These are phyloP conservation scores for Amazona finschi DNA, from an alignment of 2,797 vertebrate genomes.

Conservation along the genomic window DNA sequence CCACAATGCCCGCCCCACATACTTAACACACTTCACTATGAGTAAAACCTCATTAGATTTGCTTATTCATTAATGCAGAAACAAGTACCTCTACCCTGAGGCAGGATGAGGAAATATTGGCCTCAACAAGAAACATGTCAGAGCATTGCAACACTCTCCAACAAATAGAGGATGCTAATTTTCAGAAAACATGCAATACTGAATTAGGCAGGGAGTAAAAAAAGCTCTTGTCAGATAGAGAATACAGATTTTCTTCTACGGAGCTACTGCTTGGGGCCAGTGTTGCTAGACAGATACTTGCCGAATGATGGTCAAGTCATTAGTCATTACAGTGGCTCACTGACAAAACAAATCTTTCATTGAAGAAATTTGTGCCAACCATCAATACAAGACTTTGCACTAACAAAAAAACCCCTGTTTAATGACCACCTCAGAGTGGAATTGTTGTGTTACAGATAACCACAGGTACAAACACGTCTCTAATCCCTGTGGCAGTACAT, in stretches of 20 bases:
- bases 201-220: neutral
- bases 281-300: neutral
- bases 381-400: neutral
- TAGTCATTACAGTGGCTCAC: neutral
- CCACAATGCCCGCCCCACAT: neutral
- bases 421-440: neutral
- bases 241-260: neutral
- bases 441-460: accelerated
- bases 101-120: accelerated
- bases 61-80: neutral
- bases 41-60: neutral
- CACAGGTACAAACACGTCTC: accelerated
- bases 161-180: neutral
- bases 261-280: neutral
- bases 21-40: no score
- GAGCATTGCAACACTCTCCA: neutral
- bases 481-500: no score
- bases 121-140: neutral
- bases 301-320: neutral
- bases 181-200: neutral
- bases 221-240: neutral
- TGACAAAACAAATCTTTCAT: neutral
- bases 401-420: neutral
- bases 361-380: neutral
- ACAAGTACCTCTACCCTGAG: neutral